These are phyloP conservation scores for Volucella bombylans DNA, from an alignment of 2,888 invertebrate genomes.

Conservation along the genomic window DNA sequence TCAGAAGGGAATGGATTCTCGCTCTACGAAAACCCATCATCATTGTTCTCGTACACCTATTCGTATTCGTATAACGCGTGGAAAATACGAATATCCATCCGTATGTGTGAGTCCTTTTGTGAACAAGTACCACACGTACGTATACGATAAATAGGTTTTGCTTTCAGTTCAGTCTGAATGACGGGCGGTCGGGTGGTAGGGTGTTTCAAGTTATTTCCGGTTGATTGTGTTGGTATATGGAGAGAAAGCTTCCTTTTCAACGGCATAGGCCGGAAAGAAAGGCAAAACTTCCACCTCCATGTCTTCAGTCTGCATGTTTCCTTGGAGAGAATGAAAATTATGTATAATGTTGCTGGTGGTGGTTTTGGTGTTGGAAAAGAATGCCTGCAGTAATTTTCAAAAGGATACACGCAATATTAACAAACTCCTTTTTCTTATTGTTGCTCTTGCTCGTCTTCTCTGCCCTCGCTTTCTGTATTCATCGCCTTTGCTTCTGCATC, in stretches of 20 bases:
- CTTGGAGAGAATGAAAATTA: conserved; percentile 43
- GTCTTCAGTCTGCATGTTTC: not conserved
- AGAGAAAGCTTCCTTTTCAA: conserved; percentile 59
- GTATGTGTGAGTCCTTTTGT: conserved; percentile 31
- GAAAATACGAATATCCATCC: too few species aligned
- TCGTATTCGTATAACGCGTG: not conserved
- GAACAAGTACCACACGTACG: conserved; percentile 16
- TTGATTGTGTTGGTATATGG: conserved; percentile 61
- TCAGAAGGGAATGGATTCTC: conserved; percentile 6
- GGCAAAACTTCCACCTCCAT: conserved; percentile 24
- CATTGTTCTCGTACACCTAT: conserved; percentile 9
- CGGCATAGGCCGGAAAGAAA: conserved; percentile 6
- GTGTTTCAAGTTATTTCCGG: conserved; percentile 72
- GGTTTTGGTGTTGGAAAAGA: conserved; percentile 53
- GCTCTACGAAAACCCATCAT: not conserved
- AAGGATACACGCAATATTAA: conserved; percentile 58
- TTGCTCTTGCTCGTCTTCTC: too few species aligned
- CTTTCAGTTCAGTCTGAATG: conserved; percentile 15
- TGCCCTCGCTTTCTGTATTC: too few species aligned
- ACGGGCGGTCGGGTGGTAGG: conserved; percentile 39
- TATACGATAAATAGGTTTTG: conserved; percentile 42
- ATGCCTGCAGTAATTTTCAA: conserved; percentile 70
- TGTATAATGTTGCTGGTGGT: conserved; percentile 22
- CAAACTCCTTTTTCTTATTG: conserved; percentile 31
- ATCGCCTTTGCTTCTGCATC: too few species aligned